These are phyloP conservation scores for Blera fallax DNA, from an alignment of 2,888 invertebrate species.

Conservation along the genomic window DNA sequence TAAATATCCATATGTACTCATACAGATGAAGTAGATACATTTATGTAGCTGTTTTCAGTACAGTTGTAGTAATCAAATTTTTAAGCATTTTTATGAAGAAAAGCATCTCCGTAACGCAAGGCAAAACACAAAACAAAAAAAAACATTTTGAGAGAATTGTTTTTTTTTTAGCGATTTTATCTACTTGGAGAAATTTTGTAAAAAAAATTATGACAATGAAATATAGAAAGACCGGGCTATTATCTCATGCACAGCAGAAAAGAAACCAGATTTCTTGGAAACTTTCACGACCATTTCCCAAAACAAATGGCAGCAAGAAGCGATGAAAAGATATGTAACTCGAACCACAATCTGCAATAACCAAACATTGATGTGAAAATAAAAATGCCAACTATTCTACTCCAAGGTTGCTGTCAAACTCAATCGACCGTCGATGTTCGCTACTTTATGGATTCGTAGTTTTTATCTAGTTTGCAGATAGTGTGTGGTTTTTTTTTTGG, in stretches of 20 bases:
- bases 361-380: conserved; percentile 14
- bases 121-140: background rate
- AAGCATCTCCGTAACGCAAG: background rate
- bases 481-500: background rate
- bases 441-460: background rate
- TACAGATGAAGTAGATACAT: background rate
- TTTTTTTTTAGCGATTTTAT: background rate
- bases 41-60: background rate
- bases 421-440: background rate
- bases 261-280: conserved; percentile 10
- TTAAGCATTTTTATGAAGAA: background rate
- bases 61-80: background rate
- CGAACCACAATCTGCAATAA: background rate
- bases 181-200: conserved; percentile 1
- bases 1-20: too few species aligned
- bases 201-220: conserved; percentile 12
- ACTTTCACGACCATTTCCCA: conserved; percentile 18
- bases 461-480: background rate
- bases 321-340: background rate
- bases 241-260: conserved; percentile 1
- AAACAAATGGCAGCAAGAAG: background rate
- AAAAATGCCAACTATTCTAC: conserved; percentile 8
- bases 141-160: background rate
- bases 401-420: conserved; percentile 20
- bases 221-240: background rate